phyloP scores from a whole-genome alignment of 2,113 vertebrate genomes.

The Bungarus multicinctus region DNA sequence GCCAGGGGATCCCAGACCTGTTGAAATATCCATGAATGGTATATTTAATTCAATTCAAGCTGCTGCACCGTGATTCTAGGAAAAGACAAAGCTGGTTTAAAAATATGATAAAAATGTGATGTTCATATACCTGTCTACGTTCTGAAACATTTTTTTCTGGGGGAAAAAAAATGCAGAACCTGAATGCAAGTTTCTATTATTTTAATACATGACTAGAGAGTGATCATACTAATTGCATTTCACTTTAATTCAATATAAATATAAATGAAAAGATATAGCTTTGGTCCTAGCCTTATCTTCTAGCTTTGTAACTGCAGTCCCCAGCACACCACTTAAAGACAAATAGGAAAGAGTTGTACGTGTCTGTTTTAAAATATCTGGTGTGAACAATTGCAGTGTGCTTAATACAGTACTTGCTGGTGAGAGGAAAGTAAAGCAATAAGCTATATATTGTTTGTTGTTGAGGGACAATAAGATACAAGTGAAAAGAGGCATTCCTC shows the following conservation, averaged over 20 bases:
- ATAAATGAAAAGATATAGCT: not conserved
- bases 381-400: constrained; percentile 18
- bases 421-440: constrained; percentile 23
- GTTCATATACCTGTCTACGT: not conserved
- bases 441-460: constrained; percentile 40
- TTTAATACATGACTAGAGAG: not conserved
- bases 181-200: not conserved
- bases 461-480: constrained; percentile 23
- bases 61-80: not conserved
- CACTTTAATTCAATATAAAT: not conserved
- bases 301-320: not conserved
- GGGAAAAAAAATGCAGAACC: not conserved
- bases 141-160: not conserved
- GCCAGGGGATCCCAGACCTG: not conserved
- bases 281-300: not conserved
- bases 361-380: not conserved
- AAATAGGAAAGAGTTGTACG: not conserved
- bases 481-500: constrained; percentile 26
- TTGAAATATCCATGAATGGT: not conserved
- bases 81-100: not conserved
- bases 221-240: not conserved
- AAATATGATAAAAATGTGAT: not conserved
- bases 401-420: constrained; percentile 19
- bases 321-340: not conserved
- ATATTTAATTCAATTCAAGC: not conserved